Conservation (phyloP, 2,888 invertebrate genomes). For the Pyralis farinalis region DNA sequence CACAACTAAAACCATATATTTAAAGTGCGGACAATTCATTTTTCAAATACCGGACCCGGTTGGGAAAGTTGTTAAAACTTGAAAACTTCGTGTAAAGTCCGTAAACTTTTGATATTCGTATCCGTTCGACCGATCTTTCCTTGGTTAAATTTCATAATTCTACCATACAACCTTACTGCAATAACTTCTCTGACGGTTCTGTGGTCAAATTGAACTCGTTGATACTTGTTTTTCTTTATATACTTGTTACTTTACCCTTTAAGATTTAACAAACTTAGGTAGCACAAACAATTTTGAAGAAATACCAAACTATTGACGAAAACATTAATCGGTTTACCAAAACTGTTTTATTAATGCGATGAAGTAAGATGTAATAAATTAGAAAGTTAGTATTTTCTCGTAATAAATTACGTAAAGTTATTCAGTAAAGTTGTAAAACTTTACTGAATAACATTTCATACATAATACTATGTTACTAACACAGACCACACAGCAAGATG, state of each 20-base stretch:
- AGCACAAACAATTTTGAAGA: neutral
- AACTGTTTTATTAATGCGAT: too few species aligned
- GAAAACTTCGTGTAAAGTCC: conserved; percentile 49
- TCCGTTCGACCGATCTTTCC: conserved; percentile 48
- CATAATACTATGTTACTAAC: too few species aligned
- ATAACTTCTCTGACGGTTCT: conserved; percentile 17
- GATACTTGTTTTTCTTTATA: neutral
- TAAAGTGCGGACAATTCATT: conserved; percentile 76
- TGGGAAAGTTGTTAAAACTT: conserved; percentile 48
- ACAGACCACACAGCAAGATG: conserved; percentile 1
- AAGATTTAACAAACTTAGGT: neutral
- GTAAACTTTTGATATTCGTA: conserved; percentile 66
- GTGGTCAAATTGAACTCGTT: conserved; percentile 7
- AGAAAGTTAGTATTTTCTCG: too few species aligned
- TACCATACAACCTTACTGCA: conserved; percentile 34
- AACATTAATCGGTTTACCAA: too few species aligned
- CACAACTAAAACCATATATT: conserved; percentile 67
- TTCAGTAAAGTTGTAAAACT: too few species aligned
- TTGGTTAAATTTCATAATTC: conserved; percentile 58
- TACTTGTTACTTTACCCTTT: too few species aligned
- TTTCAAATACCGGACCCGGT: conserved; percentile 64
- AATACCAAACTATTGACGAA: too few species aligned
- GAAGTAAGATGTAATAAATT: too few species aligned
- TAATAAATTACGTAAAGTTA: too few species aligned
- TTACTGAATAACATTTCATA: too few species aligned